Base-by-base conservation (phyloP, 2,888 invertebrate species). In the Geotrupes spiniger region DNA sequence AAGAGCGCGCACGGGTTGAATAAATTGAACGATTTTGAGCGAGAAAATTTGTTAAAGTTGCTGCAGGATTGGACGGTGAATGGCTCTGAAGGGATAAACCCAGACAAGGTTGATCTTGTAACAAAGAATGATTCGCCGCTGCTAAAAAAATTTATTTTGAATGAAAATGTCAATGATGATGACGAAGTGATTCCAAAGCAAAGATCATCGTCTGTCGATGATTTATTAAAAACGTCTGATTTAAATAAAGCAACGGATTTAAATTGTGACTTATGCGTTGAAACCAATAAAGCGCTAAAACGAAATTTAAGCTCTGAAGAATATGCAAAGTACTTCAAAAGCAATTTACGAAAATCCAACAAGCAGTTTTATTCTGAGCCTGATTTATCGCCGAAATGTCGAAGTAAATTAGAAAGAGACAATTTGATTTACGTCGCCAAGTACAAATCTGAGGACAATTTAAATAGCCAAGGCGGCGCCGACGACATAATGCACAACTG, bases 41-140 rank as follows among this genome's bases (percentile, higher is more conserved):
- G 70, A 49, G 56, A 71, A 47, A 71, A 73, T 58, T 66, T 74
- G 43, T 54, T 72, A 42, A 73, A 72, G 56, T 57, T 73, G 36
- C 58, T 74, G 29, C 66, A 70, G 38, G 73, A 73, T 58, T 73
- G 74, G 73, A 73, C 72, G 49, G 57, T 70, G 29, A 67, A 70
- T 42, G 72, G 73, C 6, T 71, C 72, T 5, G 66, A 71, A 31
- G 70, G 56, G 14, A 43, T 51, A 9, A 46, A 44, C 27, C 47
- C 39, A 15, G 41, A 41, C 11, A 36, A 39, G 8, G 15, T 50
- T 11, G 27, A 46, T 17, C 28, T 38, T 21, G 26, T 46, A 27
- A n/a, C 26, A 1, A 27, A 40, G n/a, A 16, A 4, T 15, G 29
- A 42, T 4, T 38, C 38, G 4, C 33, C 46, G n/a, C 31, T 33